Base-by-base conservation (phyloP, 1,140 invertebrate species). In the Myzus persicae region DNA sequence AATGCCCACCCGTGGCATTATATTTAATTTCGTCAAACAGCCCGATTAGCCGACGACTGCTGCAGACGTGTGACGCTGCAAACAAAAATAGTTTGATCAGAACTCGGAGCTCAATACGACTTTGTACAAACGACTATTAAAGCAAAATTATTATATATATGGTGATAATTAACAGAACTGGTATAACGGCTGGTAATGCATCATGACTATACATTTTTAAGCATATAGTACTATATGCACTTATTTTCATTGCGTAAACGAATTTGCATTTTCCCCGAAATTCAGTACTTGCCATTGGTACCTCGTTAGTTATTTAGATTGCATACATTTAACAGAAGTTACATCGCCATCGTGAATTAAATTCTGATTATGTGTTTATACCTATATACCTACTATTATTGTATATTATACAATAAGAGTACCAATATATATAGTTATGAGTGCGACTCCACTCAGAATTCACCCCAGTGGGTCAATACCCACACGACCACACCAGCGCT, bases 311-410 rank as follows among this genome's bases (percentile, higher is more conserved):
- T 76, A 14, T 76, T 76, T 76, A 76, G 59, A 76, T 76, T 76
- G 31, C 36, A 24, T 76, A 18, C 59, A n/a, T 76, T 76, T 76
- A 31, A 14, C 5, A 18, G 59, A 76, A 76, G 31, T 36, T 76
- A 76, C 36, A 76, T 76, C 14, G 31, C 5, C 59, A 1, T n/a
- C 31, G n/a, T 76, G 59, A 76, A n/a, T 76, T 76, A n/a, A 76
- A 76, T 76, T 76, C 14, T 36, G 31, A n/a, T 76, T 76, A 76
- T 76, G 26, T 31, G n/a, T 18, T 22, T 22, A 5, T 76, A 76
- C 59, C 31, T 76, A 67, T 67, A 67, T 67, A 67, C 59, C 59
- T 76, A 76, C 31, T 76, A n/a, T 76, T 76, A 76, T 76, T 76
- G 18, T n/a, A n/a, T 76, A 76, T 36, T 36, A n/a, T 76, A 76